A percentile compares a stretch with the other conserved stretches of the same genome.
These are phyloP conservation scores for Gila robusta DNA, from an alignment of 2,797 vertebrate species.

Conservation along the genomic window DNA sequence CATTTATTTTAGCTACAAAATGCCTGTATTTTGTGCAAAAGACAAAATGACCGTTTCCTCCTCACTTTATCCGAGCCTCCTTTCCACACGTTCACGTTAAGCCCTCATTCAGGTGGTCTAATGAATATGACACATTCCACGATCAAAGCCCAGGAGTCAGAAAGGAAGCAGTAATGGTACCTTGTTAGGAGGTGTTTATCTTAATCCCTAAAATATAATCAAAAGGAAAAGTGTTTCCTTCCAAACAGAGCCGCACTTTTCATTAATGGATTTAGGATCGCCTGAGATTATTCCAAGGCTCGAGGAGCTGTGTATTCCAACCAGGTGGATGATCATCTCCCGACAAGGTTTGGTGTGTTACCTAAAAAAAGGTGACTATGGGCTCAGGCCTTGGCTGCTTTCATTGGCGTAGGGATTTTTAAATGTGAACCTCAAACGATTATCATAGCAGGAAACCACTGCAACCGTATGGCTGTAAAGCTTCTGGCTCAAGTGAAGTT, in stretches of 20 bases:
- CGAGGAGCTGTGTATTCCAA: neutral
- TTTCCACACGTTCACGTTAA: slow-evolving; percentile 20
- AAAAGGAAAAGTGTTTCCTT: slow-evolving; percentile 82
- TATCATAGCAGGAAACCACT: slow-evolving; percentile 83
- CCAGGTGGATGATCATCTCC: slow-evolving; percentile 37
- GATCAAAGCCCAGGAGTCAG: slow-evolving; percentile 62
- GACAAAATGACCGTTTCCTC: neutral
- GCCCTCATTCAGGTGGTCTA: slow-evolving; percentile 21
- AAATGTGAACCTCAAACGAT: slow-evolving; percentile 71
- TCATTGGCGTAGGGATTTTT: slow-evolving; percentile 81
- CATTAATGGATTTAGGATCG: slow-evolving; percentile 68
- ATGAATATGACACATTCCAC: slow-evolving; percentile 52
- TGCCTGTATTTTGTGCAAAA: neutral
- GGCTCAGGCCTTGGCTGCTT: slow-evolving; percentile 77
- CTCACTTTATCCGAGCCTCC: neutral
- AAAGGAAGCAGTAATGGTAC: slow-evolving; percentile 79
- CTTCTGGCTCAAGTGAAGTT: slow-evolving; percentile 60
- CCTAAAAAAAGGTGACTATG: slow-evolving; percentile 71
- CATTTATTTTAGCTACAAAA: neutral
- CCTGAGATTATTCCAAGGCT: neutral
- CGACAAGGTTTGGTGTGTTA: slow-evolving; percentile 55
- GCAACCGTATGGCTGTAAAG: slow-evolving; percentile 78
- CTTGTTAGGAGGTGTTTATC: slow-evolving; percentile 83
- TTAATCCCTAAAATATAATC: slow-evolving; percentile 83
- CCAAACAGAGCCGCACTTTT: slow-evolving; percentile 67